A percentile compares a stretch with the other conserved stretches of the same genome.
phyloP scores from a whole-genome alignment of 2,113 vertebrate species.

The Hippocampus comes region DNA sequence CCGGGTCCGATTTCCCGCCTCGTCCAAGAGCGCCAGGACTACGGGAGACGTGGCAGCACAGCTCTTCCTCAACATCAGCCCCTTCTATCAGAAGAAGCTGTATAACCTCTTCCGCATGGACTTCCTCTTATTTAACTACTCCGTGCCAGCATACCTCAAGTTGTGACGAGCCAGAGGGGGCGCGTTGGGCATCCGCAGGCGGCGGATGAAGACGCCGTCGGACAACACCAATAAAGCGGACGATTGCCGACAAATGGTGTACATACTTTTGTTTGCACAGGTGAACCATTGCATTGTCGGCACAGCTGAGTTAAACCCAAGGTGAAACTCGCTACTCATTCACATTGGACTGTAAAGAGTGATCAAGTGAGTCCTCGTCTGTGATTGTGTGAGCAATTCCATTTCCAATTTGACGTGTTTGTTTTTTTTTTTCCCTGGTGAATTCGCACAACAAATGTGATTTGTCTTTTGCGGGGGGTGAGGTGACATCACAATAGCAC shows the following conservation, averaged over 20 bases:
- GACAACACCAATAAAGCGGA: conserved; percentile 2
- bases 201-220: neutral
- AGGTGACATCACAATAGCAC: conserved; percentile 8
- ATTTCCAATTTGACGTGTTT: conserved; percentile 8
- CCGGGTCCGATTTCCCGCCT: conserved; percentile 78
- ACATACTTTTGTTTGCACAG: neutral
- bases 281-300: conserved; percentile 1
- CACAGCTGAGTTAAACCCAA: neutral
- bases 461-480: conserved; percentile 2
- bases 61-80: conserved; percentile 87
- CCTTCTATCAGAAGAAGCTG: conserved; percentile 88
- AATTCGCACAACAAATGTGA: conserved; percentile 40
- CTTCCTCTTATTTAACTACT: conserved; percentile 95
- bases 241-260: neutral
- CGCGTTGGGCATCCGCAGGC: neutral
- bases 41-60: conserved; percentile 76
- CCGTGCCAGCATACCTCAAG: conserved; percentile 81
- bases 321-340: neutral
- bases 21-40: conserved; percentile 76
- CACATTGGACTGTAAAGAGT: conserved; percentile 21
- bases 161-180: conserved; percentile 56
- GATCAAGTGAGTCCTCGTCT: neutral
- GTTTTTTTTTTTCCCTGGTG: conserved; percentile 18
- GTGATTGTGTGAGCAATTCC: conserved; percentile 28
- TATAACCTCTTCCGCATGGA: conserved; percentile 95